Conservation (phyloP, 1,140 invertebrate species). For the Oryctes rhinoceros region DNA sequence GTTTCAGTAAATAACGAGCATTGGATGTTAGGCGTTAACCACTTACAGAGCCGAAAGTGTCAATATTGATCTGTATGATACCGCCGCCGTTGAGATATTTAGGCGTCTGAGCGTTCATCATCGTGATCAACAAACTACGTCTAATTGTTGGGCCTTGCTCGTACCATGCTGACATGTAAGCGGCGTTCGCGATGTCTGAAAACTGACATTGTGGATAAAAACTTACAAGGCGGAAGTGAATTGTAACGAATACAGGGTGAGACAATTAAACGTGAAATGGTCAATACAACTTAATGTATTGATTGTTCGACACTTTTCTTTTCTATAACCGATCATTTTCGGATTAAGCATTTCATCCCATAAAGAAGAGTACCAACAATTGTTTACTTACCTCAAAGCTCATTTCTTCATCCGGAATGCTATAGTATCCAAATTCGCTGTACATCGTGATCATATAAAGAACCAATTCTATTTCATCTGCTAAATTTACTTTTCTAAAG, state of each 20-base stretch:
- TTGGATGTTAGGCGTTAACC: no score
- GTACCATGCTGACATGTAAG: slow-evolving; percentile 3
- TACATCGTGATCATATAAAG: slow-evolving; percentile 21
- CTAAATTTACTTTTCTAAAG: background rate
- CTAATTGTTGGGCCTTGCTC: background rate
- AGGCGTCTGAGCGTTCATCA: background rate
- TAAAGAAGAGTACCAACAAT: no score
- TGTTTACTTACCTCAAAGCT: background rate
- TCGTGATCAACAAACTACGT: background rate
- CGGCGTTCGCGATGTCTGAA: background rate
- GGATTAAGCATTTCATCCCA: no score
- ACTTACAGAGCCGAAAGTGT: slow-evolving; percentile 7
- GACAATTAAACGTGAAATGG: no score
- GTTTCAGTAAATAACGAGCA: background rate
- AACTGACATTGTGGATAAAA: background rate
- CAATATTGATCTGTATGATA: background rate
- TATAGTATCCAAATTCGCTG: slow-evolving; percentile 26
- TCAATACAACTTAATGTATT: no score
- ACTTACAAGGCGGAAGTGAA: no score
- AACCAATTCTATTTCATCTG: slow-evolving; percentile 5
- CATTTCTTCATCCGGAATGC: background rate
- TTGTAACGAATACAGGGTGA: no score
- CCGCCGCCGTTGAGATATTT: slow-evolving; percentile 14
- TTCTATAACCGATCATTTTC: no score
- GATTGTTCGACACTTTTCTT: no score